These are phyloP conservation scores for Polydrusus tereticollis DNA, from an alignment of 2,888 invertebrate species.

Conservation along the genomic window DNA sequence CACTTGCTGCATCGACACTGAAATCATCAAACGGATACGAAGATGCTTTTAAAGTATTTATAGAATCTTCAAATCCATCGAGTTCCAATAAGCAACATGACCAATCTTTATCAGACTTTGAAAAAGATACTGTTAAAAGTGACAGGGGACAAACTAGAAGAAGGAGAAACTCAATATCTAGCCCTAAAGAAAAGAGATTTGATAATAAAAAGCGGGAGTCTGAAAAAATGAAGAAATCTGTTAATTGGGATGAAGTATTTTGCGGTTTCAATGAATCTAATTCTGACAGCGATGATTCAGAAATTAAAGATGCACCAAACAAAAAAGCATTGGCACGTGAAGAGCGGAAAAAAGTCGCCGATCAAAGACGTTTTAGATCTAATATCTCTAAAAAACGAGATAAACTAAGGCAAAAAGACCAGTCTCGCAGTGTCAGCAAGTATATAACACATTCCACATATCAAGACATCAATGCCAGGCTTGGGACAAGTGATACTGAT, in stretches of 20 bases:
- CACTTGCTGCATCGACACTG: neutral
- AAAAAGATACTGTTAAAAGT: neutral
- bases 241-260: conserved; percentile 24
- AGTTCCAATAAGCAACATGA: neutral
- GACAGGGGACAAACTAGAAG: neutral
- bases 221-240: conserved; percentile 16
- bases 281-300: conserved; percentile 20
- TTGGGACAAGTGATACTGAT: neutral
- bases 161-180: conserved; percentile 10
- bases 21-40: conserved; percentile 5
- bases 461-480: neutral
- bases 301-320: neutral
- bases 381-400: neutral
- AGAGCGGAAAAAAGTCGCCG: neutral
- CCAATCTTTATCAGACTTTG: neutral
- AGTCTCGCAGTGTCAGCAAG: neutral
- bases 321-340: neutral
- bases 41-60: conserved; percentile 18
- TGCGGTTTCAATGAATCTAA: conserved; percentile 12
- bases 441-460: neutral
- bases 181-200: neutral
- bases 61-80: neutral
- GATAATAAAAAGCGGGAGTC: neutral
- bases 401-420: neutral
- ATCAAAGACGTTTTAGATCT: neutral